Conservation (phyloP, 2,888 invertebrate species). For the Megalurothrips usitatus region DNA sequence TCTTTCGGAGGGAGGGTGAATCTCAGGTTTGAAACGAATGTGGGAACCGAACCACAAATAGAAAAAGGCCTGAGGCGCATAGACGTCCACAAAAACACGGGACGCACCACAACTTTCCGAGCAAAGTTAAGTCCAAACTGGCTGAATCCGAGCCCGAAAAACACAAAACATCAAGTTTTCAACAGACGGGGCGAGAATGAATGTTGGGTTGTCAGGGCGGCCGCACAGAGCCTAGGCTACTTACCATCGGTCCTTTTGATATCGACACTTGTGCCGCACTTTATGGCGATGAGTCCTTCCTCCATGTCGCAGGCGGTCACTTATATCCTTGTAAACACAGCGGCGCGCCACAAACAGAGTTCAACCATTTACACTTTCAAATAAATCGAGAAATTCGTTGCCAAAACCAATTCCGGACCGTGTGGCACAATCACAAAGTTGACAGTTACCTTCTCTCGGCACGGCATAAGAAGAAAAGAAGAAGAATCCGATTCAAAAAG, state of each 20-base stretch:
- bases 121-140: no score
- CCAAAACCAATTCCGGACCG: constrained; percentile 16
- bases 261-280: constrained; percentile 9
- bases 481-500: constrained; percentile 16
- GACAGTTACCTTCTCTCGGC: constrained; percentile 21
- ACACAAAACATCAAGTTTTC: no score
- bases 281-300: constrained; percentile 7
- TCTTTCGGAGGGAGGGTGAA: neutral
- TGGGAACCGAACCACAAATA: neutral
- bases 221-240: constrained; percentile 17
- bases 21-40: neutral
- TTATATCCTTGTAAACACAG: constrained; percentile 21
- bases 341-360: neutral
- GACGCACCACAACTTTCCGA: neutral
- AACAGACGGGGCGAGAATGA: neutral
- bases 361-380: constrained; percentile 14
- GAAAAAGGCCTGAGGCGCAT: neutral
- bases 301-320: neutral
- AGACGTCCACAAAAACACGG: neutral
- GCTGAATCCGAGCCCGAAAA: no score
- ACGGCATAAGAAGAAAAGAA: constrained; percentile 16
- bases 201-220: constrained; percentile 5
- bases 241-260: constrained; percentile 24
- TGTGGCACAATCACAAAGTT: constrained; percentile 24
- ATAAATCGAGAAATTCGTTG: neutral